phyloP scores from a whole-genome alignment of 2,113 vertebrate genomes.

The Eubucco bourcierii region DNA sequence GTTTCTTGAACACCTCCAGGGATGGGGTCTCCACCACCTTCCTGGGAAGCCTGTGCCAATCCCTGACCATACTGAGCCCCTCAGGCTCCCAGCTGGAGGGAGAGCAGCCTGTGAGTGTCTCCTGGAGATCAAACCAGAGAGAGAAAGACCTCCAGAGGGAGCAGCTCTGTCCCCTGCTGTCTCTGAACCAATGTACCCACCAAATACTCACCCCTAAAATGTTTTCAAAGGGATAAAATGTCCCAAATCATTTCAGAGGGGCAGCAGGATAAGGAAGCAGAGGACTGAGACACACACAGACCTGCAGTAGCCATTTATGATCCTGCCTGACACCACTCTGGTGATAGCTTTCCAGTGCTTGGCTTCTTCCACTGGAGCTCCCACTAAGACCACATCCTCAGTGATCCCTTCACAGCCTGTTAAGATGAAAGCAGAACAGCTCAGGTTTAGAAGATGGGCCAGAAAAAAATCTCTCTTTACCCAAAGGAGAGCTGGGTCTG shows the following conservation, averaged over 20 bases:
- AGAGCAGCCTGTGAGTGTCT: neutral
- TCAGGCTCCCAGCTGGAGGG: neutral
- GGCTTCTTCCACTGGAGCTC: constrained; percentile 91
- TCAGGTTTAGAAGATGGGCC: neutral
- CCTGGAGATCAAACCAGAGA: neutral
- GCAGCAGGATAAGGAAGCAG: rapidly evolving
- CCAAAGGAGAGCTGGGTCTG: neutral
- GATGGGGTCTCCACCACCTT: too few species aligned
- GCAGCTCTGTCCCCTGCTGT: neutral
- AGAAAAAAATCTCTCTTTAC: neutral
- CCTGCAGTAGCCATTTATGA: constrained; percentile 96
- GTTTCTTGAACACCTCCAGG: too few species aligned
- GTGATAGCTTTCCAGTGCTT: constrained; percentile 86
- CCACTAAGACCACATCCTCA: constrained; percentile 90
- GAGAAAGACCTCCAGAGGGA: neutral
- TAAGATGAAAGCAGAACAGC: neutral
- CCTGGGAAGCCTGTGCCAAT: too few species aligned
- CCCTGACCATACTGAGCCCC: neutral
- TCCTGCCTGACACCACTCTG: constrained; percentile 89
- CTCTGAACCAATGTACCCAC: neutral
- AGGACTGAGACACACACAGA: constrained; percentile 42
- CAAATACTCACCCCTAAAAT: neutral
- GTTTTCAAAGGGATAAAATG: neutral
- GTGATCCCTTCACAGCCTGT: constrained; percentile 89
- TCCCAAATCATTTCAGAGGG: neutral